Conservation (phyloP, 2,113 vertebrate species). For the Labeo catla region DNA sequence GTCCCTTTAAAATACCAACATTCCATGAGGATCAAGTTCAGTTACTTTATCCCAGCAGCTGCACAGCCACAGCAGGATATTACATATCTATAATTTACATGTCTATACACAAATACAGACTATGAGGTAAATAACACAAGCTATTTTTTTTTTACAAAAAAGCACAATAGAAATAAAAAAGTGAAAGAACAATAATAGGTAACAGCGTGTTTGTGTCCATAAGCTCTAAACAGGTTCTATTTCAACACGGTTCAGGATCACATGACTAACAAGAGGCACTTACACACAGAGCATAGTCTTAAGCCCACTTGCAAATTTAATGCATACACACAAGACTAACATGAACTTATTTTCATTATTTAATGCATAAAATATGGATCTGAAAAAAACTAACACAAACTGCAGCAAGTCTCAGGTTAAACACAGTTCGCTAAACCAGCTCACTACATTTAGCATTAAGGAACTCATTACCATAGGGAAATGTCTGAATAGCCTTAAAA, state of each 20-base stretch:
- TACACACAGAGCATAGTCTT: not conserved
- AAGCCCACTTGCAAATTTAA: not conserved
- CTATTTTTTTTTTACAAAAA: not conserved
- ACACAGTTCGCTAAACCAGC: not conserved
- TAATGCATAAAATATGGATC: not conserved
- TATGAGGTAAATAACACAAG: not conserved
- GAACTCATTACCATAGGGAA: not conserved
- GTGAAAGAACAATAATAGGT: not conserved
- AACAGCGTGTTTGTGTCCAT: not conserved
- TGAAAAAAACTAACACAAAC: not conserved
- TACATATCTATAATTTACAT: not conserved
- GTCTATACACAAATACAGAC: not conserved
- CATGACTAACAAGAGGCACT: not conserved
- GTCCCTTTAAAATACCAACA: conserved; percentile 38
- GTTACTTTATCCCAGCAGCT: conserved; percentile 12
- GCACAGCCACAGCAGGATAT: not conserved
- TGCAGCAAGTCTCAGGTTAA: not conserved
- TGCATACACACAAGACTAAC: not conserved
- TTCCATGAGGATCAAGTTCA: conserved; percentile 36
- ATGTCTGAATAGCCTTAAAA: not conserved
- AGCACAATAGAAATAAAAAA: not conserved
- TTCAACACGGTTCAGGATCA: not conserved
- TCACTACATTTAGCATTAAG: not conserved
- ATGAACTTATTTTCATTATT: not conserved
- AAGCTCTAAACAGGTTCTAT: not conserved